Evolutionary conservation across 2,113 vertebrate species (phyloP).

Genomic region (Piliocolobus tephrosceles): DNA sequence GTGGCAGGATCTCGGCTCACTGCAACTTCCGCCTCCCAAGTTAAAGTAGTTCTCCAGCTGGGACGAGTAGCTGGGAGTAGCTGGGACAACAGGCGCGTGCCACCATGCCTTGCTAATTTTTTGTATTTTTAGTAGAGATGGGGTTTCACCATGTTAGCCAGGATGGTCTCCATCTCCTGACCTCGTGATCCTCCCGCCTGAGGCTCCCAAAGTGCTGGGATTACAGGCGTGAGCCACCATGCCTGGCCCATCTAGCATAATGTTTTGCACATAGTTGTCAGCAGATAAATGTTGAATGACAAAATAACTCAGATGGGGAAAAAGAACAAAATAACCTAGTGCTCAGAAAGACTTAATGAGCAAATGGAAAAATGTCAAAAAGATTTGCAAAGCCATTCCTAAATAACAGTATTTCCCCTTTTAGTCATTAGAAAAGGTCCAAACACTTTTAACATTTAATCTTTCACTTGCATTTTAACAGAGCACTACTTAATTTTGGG

Average conservation of each 20-base stretch:
- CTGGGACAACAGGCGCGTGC: too few species aligned
- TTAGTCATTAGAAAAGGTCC: background rate
- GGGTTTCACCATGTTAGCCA: too few species aligned
- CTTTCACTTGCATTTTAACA: background rate
- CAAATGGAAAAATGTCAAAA: slow-evolving; percentile 7
- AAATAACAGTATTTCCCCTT: slow-evolving; percentile 7
- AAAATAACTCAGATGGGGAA: background rate
- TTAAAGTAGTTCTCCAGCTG: too few species aligned
- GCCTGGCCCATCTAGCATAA: background rate
- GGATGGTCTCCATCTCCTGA: too few species aligned
- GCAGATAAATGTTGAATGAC: background rate
- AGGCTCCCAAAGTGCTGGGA: too few species aligned
- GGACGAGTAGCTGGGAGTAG: too few species aligned
- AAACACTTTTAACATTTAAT: background rate
- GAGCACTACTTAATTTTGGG: background rate
- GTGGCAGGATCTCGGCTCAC: too few species aligned
- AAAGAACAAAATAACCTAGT: slow-evolving; percentile 4
- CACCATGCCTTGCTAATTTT: too few species aligned
- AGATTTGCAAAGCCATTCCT: background rate
- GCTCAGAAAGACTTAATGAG: background rate
- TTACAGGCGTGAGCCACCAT: too few species aligned
- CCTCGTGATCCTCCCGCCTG: too few species aligned
- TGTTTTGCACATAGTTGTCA: slow-evolving; percentile 9
- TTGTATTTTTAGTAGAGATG: too few species aligned
- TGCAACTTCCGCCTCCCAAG: too few species aligned